Evolutionary conservation across 2,797 vertebrate species (phyloP).

Genomic region (Salarias fasciatus): DNA sequence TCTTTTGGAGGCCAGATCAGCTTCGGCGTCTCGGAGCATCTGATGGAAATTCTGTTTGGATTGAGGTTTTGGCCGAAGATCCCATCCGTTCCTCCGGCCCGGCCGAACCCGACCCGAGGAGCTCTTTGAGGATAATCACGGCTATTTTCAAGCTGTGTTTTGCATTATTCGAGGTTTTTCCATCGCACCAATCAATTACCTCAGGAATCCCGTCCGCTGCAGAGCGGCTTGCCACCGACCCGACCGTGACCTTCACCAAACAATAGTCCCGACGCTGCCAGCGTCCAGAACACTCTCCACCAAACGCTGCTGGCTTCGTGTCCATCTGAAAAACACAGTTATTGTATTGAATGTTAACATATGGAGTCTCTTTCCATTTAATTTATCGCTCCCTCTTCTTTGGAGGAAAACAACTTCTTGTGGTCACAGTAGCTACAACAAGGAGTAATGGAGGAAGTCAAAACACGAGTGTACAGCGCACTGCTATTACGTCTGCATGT

Average conservation of each 20-base stretch:
- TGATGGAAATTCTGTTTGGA: slow-evolving; percentile 24
- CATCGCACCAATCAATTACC: slow-evolving; percentile 13
- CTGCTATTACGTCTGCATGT: no score
- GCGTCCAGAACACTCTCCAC: no score
- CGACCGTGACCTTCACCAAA: slow-evolving; percentile 9
- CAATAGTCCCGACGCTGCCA: not conserved
- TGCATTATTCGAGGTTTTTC: not conserved
- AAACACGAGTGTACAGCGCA: no score
- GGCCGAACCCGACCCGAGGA: slow-evolving; percentile 10
- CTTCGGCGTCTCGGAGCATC: slow-evolving; percentile 38
- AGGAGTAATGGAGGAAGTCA: no score
- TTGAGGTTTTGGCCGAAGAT: slow-evolving; percentile 46
- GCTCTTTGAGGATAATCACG: slow-evolving; percentile 24
- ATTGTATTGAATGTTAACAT: no score
- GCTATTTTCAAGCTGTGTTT: slow-evolving; percentile 10
- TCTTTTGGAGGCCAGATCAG: slow-evolving; percentile 1
- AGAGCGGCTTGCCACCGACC: not conserved
- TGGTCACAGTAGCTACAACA: no score
- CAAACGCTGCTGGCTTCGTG: not conserved
- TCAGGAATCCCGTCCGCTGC: slow-evolving; percentile 7
- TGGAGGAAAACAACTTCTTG: no score
- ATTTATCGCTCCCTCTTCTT: no score
- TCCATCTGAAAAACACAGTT: no score
- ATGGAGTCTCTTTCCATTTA: no score
- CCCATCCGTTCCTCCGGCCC: slow-evolving; percentile 10